Evolutionary conservation across 2,113 vertebrate genomes (phyloP).

Genomic region (Apteryx mantelli): DNA sequence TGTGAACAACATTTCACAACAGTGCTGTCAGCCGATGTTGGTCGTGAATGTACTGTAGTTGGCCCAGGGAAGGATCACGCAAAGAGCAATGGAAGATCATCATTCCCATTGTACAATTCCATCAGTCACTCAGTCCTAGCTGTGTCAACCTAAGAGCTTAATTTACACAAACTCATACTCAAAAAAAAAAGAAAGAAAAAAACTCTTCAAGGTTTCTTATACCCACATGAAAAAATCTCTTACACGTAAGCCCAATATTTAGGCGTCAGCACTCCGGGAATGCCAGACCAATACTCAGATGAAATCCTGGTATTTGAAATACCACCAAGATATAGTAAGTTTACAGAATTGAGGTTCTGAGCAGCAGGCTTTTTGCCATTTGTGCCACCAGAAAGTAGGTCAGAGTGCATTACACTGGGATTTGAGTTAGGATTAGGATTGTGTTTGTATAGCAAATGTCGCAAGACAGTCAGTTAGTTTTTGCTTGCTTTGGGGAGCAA

Average conservation of each 20-base stretch:
- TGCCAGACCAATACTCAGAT: neutral
- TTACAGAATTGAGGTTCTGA: neutral
- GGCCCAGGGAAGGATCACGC: neutral
- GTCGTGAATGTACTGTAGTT: neutral
- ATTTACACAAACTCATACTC: neutral
- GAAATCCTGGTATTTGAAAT: neutral
- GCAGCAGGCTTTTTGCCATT: neutral
- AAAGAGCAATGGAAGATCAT: neutral
- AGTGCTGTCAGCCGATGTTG: neutral
- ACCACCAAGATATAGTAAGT: neutral
- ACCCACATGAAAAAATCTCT: neutral
- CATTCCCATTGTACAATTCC: neutral
- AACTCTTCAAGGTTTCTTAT: fast-evolving
- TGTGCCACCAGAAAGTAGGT: neutral
- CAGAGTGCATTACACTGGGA: fast-evolving
- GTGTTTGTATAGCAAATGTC: neutral
- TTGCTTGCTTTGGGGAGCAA: neutral
- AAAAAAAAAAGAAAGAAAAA: neutral
- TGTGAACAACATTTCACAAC: neutral
- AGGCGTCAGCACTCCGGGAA: neutral
- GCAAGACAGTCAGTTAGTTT: neutral
- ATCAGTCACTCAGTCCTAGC: neutral
- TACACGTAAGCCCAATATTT: fast-evolving
- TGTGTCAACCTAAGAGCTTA: neutral
- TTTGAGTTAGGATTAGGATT: neutral